Base-by-base conservation (phyloP, 2,797 vertebrate genomes). In the Aplochiton taeniatus region DNA sequence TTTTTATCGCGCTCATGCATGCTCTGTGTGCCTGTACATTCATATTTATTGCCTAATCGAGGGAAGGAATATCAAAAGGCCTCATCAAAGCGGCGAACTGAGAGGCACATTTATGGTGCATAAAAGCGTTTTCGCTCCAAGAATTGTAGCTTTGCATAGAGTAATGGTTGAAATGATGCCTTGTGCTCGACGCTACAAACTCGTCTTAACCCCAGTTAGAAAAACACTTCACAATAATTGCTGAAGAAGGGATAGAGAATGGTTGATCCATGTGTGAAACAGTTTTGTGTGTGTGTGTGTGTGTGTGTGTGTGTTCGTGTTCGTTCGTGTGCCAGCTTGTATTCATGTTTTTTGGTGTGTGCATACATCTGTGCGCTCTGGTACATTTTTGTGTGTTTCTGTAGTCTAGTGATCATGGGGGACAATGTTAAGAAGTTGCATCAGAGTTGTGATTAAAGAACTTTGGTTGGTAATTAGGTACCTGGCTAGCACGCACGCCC, bases 31-130 rank as follows among this genome's bases (percentile, higher is more conserved):
- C 71, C 70, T 63, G 69, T 79, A 73, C 75, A 85, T 88, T 86
- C 68, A 58, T 63, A 80, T 84, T 87, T 82, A 86, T 84, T 80
- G 72, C 80, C 75, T 84, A 86, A 89, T 85, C 75, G 77, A 74
- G 74, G 75, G 72, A 78, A 77, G 72, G 62, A 78, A 79, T 87
- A 87, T 88, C 83, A 85, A 84, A 48, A 88, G 75, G 75, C 69
- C 78, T 87, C 83, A 85, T 89, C 84, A 85, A 83, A 82, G 75
- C 65, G 14, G 2, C 58, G 75, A 81, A 85, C 83, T 82, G 83
- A 85, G 78, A 72, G 70, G 72, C 76, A 74, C 83, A 74, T 88
- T 86, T 84, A 81, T 70, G 58, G 74, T 75, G 69, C 77, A 75
- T 82, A 82, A 80, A 86, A 87, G 74, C 59, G 46, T 83, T 77